Evolutionary conservation across 2,888 invertebrate species (phyloP), one percentile per base, ranked within the genome.

Genomic region (Rhopalosiphum nymphaeae): DNA sequence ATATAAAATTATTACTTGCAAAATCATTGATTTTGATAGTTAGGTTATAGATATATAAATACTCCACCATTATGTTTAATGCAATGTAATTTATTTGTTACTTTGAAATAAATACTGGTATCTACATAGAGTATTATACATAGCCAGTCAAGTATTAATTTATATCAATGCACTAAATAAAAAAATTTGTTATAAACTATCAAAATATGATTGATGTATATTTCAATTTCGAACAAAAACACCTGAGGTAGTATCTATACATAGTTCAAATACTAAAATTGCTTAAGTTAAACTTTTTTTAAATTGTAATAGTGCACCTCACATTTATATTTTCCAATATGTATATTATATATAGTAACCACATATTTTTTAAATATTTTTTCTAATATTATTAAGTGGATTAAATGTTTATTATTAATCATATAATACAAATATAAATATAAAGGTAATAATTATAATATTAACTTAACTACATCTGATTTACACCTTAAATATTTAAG

Each of bases 161-260:
- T 49, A 53, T 87, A 16, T 49, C 49, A 49, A 49, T n/a, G n/a
- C 9, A 53, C 49, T 49, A 21, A 49, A 87, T 49, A 49, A 9
- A 87, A 87, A 53, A 49, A n/a, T 53, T n/a, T 49, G 49, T 49
- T 87, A 49, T 86, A 53, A 42, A 49, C 87, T 42, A 84, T 87
- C 46, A n/a, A 49, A 49, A 87, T 46, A 49, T 87, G 87, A 87
- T 87, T 49, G 49, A 87, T 87, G 49, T 87, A 87, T n/a, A 87
- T 46, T 87, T 49, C 87, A 49, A 87, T 49, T 87, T 21, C 5
- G 3, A 49, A 49, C 49, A 87, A 87, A 49, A 49, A 87, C 87
- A 87, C 49, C 87, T 87, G 87, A 21, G 49, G 13, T 7, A n/a
- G 29, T 49, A 9, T 42, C 84, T n/a, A 16, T 49, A n/a, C 49